These are phyloP conservation scores for Sphenopsis melanotis DNA, from an alignment of 2,797 vertebrate genomes.

Conservation along the genomic window DNA sequence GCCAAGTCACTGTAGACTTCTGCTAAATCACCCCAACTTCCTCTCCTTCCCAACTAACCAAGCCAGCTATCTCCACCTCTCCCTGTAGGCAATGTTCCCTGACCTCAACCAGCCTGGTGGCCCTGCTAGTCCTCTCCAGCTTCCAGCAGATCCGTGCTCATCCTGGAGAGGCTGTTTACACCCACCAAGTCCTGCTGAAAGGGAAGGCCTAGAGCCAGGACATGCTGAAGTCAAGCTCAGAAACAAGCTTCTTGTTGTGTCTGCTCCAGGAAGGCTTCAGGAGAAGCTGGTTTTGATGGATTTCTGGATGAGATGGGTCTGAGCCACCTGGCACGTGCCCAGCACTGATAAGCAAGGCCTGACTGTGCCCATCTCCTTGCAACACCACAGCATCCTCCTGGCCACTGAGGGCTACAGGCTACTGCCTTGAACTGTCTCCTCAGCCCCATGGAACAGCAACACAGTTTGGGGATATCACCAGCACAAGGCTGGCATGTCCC, in stretches of 20 bases:
- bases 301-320: background rate
- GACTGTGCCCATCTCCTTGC: background rate
- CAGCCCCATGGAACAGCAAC: background rate
- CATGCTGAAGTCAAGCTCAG: background rate
- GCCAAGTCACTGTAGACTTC: background rate
- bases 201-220: background rate
- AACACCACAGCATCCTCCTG: background rate
- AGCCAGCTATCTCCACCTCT: background rate
- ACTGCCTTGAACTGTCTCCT: background rate
- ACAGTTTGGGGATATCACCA: background rate
- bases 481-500: background rate
- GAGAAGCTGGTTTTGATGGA: background rate
- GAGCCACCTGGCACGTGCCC: background rate
- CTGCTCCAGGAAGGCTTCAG: background rate
- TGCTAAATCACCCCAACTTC: background rate
- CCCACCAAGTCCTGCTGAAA: background rate
- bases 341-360: background rate
- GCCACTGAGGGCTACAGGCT: background rate
- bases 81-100: background rate
- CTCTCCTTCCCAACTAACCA: background rate
- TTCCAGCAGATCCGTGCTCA: background rate
- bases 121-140: background rate
- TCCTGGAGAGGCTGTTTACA: background rate
- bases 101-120: background rate
- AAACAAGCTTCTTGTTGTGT: background rate